Conservation (phyloP, 2,113 vertebrate species). For the Nycticryphes semicollaris region DNA sequence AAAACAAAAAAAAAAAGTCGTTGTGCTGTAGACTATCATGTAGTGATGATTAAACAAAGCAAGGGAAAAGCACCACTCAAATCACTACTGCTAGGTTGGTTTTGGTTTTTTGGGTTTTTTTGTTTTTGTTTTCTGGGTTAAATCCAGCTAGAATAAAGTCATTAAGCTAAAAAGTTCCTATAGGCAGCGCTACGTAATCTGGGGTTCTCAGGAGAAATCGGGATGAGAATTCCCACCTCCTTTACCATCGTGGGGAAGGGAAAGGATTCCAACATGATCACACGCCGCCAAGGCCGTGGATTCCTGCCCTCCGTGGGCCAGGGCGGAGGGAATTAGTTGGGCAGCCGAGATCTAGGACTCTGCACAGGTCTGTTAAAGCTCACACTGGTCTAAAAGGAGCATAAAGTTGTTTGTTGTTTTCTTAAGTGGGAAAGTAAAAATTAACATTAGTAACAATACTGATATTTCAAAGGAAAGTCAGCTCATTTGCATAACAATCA, state of each 20-base stretch:
- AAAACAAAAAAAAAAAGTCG: constrained; percentile 43
- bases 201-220: constrained; percentile 26
- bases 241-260: neutral
- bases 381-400: neutral
- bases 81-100: constrained; percentile 53
- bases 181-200: constrained; percentile 18
- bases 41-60: constrained; percentile 81
- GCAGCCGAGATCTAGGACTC: constrained; percentile 59
- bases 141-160: constrained; percentile 38
- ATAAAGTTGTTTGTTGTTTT: neutral
- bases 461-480: constrained; percentile 53
- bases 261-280: constrained; percentile 40
- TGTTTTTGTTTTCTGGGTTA: constrained; percentile 51
- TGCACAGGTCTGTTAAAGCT: constrained; percentile 46
- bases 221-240: constrained; percentile 39
- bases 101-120: no score
- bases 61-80: constrained; percentile 82
- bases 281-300: constrained; percentile 16
- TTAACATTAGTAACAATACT: constrained; percentile 52
- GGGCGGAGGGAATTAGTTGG: neutral
- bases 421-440: constrained; percentile 45
- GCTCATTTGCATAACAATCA: constrained; percentile 67
- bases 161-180: constrained; percentile 36
- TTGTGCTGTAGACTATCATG: constrained; percentile 81
- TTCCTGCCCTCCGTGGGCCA: neutral